Evolutionary conservation across 2,797 vertebrate species (phyloP).

Genomic region (Oryzias dopingdopingensis): DNA sequence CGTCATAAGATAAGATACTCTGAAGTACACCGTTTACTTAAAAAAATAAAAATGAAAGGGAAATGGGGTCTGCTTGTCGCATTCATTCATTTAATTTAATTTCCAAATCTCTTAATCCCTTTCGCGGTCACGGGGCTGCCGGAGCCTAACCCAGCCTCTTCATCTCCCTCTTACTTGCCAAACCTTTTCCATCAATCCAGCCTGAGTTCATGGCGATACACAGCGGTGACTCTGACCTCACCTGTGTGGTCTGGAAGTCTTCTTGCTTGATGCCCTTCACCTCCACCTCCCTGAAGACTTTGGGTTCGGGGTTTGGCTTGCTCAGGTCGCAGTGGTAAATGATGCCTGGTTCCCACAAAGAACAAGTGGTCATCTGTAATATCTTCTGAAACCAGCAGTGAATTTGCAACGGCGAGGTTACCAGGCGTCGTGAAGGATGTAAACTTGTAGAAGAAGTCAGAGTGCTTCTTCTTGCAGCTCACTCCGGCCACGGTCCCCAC

Average conservation of each 20-base stretch:
- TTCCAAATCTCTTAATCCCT: too few relatives aligned
- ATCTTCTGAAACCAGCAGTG: too few relatives aligned
- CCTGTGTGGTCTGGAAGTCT: slow-evolving; percentile 77
- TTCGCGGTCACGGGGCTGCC: too few relatives aligned
- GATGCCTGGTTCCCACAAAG: slow-evolving; percentile 59
- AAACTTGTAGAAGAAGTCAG: slow-evolving; percentile 81
- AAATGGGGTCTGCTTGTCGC: too few relatives aligned
- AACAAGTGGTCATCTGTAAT: too few relatives aligned
- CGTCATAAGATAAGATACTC: too few relatives aligned
- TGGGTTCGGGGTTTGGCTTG: slow-evolving; percentile 57
- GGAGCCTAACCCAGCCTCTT: too few relatives aligned
- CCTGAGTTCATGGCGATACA: neutral
- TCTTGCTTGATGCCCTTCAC: slow-evolving; percentile 73
- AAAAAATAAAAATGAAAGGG: too few relatives aligned
- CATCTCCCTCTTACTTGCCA: too few relatives aligned
- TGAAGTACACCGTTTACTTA: too few relatives aligned
- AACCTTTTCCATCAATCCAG: neutral
- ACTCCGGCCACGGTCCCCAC: slow-evolving; percentile 74
- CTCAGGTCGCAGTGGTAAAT: slow-evolving; percentile 80
- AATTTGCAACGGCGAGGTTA: slow-evolving; percentile 6
- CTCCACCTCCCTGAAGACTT: slow-evolving; percentile 75
- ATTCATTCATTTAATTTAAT: too few relatives aligned
- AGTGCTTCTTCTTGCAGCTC: slow-evolving; percentile 80
- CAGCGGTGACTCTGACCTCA: slow-evolving; percentile 10
- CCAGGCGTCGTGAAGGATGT: slow-evolving; percentile 80